Conservation (phyloP, 2,888 invertebrate genomes). For the Erebia epiphron region DNA sequence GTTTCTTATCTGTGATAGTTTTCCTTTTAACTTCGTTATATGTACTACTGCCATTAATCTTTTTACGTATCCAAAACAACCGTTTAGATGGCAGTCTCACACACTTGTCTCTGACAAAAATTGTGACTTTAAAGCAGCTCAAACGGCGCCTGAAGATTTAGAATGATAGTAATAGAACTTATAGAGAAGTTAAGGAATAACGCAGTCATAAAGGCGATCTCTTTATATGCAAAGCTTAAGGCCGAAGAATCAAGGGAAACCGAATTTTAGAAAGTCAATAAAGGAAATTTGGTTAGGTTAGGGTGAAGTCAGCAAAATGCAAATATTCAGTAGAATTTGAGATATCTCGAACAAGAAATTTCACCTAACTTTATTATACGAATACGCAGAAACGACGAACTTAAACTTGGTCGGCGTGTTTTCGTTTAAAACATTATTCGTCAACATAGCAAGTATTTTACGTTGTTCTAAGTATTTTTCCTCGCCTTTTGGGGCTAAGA, state of each 20-base stretch:
- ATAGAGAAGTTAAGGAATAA: too few species aligned
- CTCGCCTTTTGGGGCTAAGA: too few species aligned
- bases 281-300: slow-evolving; percentile 4
- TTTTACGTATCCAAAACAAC: too few species aligned
- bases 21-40: too few species aligned
- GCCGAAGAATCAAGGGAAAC: neutral
- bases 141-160: too few species aligned
- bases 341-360: slow-evolving; percentile 21
- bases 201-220: neutral
- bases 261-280: slow-evolving; percentile 12
- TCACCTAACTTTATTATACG: slow-evolving; percentile 20
- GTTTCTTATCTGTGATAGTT: too few species aligned
- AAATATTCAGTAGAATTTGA: slow-evolving; percentile 18
- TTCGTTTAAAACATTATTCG: slow-evolving; percentile 1
- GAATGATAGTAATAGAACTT: too few species aligned
- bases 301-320: slow-evolving; percentile 18
- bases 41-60: too few species aligned
- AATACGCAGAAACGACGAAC: slow-evolving; percentile 14
- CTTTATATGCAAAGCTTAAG: neutral
- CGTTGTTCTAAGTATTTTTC: neutral
- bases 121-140: too few species aligned
- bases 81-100: too few species aligned
- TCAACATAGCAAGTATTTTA: slow-evolving; percentile 2
- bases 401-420: slow-evolving; percentile 15
- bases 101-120: too few species aligned